These are phyloP conservation scores for Tuta absoluta DNA, from an alignment of 2,888 invertebrate genomes.

Conservation along the genomic window DNA sequence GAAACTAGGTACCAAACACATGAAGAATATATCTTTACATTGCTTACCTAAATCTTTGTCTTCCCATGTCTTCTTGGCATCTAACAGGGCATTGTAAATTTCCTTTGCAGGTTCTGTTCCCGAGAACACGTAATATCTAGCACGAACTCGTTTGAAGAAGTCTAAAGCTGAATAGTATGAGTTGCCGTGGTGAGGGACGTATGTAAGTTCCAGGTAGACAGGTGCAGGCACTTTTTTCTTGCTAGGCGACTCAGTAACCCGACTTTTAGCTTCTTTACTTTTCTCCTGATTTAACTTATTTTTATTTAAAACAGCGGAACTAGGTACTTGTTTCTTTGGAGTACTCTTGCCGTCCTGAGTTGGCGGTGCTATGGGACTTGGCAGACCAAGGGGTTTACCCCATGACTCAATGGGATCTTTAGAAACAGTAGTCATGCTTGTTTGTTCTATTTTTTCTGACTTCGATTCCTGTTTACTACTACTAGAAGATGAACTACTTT, in stretches of 20 bases:
- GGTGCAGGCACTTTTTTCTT: conserved; percentile 86
- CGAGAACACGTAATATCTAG: conserved; percentile 97
- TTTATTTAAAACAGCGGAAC: conserved; percentile 83
- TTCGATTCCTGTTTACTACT: conserved; percentile 53
- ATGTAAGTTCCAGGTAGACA: conserved; percentile 96
- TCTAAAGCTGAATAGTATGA: conserved; percentile 96
- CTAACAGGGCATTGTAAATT: conserved; percentile 95
- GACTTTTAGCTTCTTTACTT: conserved; percentile 80
- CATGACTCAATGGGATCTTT: conserved; percentile 90
- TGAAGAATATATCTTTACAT: background rate
- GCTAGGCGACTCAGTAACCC: conserved; percentile 87
- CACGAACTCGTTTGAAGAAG: conserved; percentile 95
- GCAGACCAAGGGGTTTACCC: conserved; percentile 96
- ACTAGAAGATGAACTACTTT: conserved; percentile 52
- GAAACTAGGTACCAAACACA: background rate
- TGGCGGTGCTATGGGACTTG: conserved; percentile 88
- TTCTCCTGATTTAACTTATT: conserved; percentile 88
- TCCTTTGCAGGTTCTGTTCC: conserved; percentile 96
- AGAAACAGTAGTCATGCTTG: conserved; percentile 33
- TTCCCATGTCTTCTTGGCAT: conserved; percentile 98
- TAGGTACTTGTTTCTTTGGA: conserved; percentile 87
- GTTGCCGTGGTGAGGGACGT: conserved; percentile 98
- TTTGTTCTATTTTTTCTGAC: conserved; percentile 46
- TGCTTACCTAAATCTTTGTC: conserved; percentile 93
- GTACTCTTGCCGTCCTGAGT: conserved; percentile 86